Conservation (phyloP, 2,113 vertebrate species). For the Rafetus swinhoei region DNA sequence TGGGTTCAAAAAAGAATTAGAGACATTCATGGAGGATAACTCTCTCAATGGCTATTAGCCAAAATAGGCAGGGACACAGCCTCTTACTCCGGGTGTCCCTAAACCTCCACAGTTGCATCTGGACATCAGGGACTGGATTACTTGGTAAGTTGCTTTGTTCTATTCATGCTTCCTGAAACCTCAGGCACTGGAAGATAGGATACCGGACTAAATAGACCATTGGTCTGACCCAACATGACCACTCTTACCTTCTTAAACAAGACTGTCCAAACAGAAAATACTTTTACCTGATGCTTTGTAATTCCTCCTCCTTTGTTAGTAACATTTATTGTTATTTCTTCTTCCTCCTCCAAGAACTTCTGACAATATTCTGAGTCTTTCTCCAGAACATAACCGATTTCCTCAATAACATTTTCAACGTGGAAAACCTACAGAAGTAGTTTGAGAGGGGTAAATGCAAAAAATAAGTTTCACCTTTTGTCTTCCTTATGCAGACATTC, state of each 20-base stretch:
- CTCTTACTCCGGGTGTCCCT: neutral
- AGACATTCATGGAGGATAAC: neutral
- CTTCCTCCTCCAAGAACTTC: conserved; percentile 94
- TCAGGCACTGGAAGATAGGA: neutral
- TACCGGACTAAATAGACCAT: neutral
- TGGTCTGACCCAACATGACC: neutral
- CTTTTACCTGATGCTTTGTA: conserved; percentile 83
- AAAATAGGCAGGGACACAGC: neutral
- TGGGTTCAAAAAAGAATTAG: neutral
- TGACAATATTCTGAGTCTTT: conserved; percentile 96
- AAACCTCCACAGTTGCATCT: neutral
- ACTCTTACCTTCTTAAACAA: neutral
- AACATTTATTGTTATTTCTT: conserved; percentile 89
- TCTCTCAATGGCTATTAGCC: neutral
- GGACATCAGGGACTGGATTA: neutral
- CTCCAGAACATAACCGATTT: conserved; percentile 93
- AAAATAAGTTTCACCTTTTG: neutral
- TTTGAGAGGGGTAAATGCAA: conserved; percentile 11
- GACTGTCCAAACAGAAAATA: neutral
- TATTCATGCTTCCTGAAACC: neutral
- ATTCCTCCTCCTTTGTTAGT: conserved; percentile 88
- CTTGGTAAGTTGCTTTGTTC: neutral
- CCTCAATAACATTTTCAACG: conserved; percentile 95
- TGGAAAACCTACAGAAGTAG: conserved; percentile 86
- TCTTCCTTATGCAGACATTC: neutral